These are phyloP conservation scores for Galleria mellonella DNA, from an alignment of 1,140 invertebrate species.

Conservation along the genomic window DNA sequence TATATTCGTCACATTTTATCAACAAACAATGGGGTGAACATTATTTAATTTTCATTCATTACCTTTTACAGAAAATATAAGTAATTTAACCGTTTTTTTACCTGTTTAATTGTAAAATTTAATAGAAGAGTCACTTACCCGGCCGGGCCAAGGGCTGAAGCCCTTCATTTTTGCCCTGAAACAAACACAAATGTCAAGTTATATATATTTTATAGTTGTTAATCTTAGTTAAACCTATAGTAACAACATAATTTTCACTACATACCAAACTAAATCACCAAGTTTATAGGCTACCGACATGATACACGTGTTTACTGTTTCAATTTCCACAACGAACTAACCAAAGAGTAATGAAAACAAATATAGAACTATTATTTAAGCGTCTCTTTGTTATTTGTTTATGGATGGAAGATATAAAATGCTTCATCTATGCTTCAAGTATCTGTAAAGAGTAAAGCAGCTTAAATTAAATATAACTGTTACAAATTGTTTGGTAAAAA, in stretches of 20 bases:
- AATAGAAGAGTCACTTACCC: constrained; percentile 80
- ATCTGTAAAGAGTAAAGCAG: too few species aligned
- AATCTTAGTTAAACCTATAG: constrained; percentile 2
- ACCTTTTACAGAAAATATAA: constrained; percentile 6
- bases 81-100: neutral
- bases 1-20: neutral
- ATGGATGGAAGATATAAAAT: too few species aligned
- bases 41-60: too few species aligned
- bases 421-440: too few species aligned
- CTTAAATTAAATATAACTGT: too few species aligned
- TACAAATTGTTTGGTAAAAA: too few species aligned
- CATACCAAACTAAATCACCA: constrained; percentile 72
- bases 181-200: constrained; percentile 57
- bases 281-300: constrained; percentile 65
- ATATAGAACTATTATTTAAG: constrained; percentile 27
- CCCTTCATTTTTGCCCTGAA: constrained; percentile 97
- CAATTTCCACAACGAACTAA: constrained; percentile 62
- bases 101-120: constrained; percentile 10
- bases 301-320: constrained; percentile 28
- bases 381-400: constrained; percentile 27
- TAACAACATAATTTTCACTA: constrained; percentile 25
- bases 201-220: constrained; percentile 3
- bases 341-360: constrained; percentile 33
- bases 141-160: constrained; percentile 94
- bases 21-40: neutral